phyloP scores from a whole-genome alignment of 2,888 invertebrate genomes.

The Athalia rosae region DNA sequence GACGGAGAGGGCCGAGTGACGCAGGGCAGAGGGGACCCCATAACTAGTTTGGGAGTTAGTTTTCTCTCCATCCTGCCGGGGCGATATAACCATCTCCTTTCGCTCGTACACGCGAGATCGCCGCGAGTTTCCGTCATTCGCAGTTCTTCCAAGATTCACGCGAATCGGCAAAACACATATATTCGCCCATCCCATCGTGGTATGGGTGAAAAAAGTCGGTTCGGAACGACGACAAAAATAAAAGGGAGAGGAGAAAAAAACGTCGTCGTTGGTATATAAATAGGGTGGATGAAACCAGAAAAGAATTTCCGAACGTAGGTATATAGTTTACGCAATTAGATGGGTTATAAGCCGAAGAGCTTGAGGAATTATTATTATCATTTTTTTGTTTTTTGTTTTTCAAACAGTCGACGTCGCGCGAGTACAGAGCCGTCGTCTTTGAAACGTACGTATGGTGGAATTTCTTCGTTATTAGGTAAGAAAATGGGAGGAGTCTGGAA shows the following conservation, averaged over 20 bases:
- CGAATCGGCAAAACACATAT: background rate
- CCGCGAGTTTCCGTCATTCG: background rate
- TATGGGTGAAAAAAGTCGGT: no score
- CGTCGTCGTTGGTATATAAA: no score
- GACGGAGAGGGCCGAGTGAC: slow-evolving; percentile 2
- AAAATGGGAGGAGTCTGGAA: background rate
- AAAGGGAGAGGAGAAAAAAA: no score
- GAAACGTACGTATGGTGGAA: background rate
- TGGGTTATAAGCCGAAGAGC: background rate
- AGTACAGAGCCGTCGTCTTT: background rate
- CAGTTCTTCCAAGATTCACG: background rate
- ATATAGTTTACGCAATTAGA: background rate
- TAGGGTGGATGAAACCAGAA: no score
- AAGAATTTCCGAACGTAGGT: no score
- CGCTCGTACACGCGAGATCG: background rate
- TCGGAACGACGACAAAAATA: no score
- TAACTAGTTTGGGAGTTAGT: slow-evolving; percentile 33
- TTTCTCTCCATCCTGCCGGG: slow-evolving; percentile 24
- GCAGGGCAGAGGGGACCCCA: slow-evolving; percentile 1
- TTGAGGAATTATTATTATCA: slow-evolving; percentile 44
- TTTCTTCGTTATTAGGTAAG: background rate
- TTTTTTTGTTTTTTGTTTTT: slow-evolving; percentile 8
- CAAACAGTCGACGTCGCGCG: background rate
- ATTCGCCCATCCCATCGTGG: no score
- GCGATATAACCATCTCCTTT: background rate